phyloP scores from a whole-genome alignment of 2,888 invertebrate genomes.

The Nomada goodeniana region DNA sequence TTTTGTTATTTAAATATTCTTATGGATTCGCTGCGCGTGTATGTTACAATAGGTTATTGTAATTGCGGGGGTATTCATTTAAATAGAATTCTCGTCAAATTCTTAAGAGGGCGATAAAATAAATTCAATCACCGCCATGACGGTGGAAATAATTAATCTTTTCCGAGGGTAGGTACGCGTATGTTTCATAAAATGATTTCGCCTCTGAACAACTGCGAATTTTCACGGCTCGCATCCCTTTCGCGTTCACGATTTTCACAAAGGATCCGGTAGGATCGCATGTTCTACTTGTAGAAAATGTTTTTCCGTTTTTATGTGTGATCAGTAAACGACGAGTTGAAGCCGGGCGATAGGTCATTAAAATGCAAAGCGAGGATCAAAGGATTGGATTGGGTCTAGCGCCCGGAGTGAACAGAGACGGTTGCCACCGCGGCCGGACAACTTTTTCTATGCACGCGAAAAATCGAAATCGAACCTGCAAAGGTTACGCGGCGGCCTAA shows the following conservation, averaged over 20 bases:
- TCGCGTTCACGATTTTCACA: slow-evolving; percentile 44
- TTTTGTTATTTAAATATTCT: neutral
- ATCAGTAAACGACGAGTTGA: slow-evolving; percentile 44
- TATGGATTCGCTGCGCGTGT: too few relatives aligned
- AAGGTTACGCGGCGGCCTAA: slow-evolving; percentile 37
- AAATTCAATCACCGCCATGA: too few relatives aligned
- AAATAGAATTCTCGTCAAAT: too few relatives aligned
- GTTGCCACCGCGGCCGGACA: slow-evolving; percentile 8
- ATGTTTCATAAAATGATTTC: too few relatives aligned
- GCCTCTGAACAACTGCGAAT: neutral
- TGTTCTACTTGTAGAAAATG: slow-evolving; percentile 42
- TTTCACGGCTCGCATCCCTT: neutral
- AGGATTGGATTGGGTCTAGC: slow-evolving; percentile 74
- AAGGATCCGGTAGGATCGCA: slow-evolving; percentile 23
- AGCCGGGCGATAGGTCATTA: slow-evolving; percentile 73
- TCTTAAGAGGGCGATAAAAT: too few relatives aligned
- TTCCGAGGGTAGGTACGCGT: too few relatives aligned
- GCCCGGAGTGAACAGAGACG: slow-evolving; percentile 15
- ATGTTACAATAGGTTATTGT: too few relatives aligned
- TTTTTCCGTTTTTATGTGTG: neutral
- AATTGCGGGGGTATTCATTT: too few relatives aligned
- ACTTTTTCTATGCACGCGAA: slow-evolving; percentile 54
- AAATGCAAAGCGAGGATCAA: slow-evolving; percentile 79
- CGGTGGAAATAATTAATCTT: too few relatives aligned
- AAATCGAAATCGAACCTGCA: slow-evolving; percentile 51